Evolutionary conservation across 2,888 invertebrate species (phyloP).

Genomic region (Leucoptera coffeella): DNA sequence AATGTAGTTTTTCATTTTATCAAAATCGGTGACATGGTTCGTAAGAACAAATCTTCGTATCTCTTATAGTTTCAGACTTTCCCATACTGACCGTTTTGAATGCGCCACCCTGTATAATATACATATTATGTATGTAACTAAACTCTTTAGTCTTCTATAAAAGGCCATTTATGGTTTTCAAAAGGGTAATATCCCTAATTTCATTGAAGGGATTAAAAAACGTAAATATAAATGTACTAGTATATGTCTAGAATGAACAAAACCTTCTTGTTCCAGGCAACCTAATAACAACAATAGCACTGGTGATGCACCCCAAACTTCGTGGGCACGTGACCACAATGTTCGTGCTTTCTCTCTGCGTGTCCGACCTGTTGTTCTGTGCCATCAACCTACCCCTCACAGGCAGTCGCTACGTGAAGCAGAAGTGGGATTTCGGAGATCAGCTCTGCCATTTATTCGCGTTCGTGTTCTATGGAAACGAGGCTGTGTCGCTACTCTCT

Average conservation of each 20-base stretch:
- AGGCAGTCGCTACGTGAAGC: constrained; percentile 73
- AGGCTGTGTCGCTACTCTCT: constrained; percentile 78
- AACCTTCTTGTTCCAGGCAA: constrained; percentile 81
- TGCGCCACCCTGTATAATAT: too few species aligned
- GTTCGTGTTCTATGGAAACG: constrained; percentile 84
- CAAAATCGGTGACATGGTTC: too few species aligned
- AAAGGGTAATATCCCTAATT: too few species aligned
- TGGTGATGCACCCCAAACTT: constrained; percentile 71
- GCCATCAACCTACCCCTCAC: constrained; percentile 78
- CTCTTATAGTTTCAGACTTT: too few species aligned
- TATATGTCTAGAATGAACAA: not conserved
- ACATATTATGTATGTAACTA: too few species aligned
- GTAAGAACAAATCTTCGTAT: too few species aligned
- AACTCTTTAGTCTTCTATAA: too few species aligned
- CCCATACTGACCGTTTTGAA: too few species aligned
- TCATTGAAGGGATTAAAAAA: too few species aligned
- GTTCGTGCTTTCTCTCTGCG: constrained; percentile 79
- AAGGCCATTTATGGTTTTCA: too few species aligned
- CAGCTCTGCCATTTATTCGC: constrained; percentile 78
- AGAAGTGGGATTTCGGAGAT: constrained; percentile 75
- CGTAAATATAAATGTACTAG: not conserved
- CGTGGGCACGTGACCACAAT: constrained; percentile 81
- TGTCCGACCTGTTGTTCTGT: constrained; percentile 82
- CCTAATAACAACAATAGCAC: constrained; percentile 72
- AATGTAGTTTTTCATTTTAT: too few species aligned